A percentile compares a stretch with the other conserved stretches of the same genome.
These are phyloP conservation scores for Aquatica leii DNA, from an alignment of 2,888 invertebrate genomes.

Conservation along the genomic window DNA sequence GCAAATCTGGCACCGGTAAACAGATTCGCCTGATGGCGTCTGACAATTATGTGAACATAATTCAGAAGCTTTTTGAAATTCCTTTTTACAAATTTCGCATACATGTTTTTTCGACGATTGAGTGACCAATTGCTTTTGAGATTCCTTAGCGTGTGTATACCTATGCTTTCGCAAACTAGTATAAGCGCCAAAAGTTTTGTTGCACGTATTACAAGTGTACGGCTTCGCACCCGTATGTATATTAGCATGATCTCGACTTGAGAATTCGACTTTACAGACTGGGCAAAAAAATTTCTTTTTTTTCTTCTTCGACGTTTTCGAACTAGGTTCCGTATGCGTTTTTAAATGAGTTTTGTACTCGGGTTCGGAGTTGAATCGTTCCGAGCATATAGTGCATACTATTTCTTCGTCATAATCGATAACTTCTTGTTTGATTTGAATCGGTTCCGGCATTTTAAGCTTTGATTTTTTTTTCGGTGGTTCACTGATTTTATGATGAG, in stretches of 20 bases:
- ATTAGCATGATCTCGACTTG: conserved; percentile 20
- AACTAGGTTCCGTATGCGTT: not conserved
- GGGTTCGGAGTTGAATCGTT: not conserved
- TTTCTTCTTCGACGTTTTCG: conserved; percentile 5
- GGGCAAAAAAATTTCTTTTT: conserved; percentile 19
- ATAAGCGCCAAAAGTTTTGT: conserved; percentile 11
- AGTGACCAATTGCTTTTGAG: too few relatives aligned
- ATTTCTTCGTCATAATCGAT: too few relatives aligned
- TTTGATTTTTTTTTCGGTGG: not conserved
- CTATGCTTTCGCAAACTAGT: conserved; percentile 9
- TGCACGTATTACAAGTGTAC: conserved; percentile 13
- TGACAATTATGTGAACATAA: conserved; percentile 17
- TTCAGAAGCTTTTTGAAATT: conserved; percentile 9
- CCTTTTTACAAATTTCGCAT: conserved; percentile 19
- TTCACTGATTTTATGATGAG: not conserved
- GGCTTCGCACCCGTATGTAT: conserved; percentile 22
- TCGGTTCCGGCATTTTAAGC: not conserved
- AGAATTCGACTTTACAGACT: conserved; percentile 16
- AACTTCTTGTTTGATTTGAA: too few relatives aligned
- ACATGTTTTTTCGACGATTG: not conserved
- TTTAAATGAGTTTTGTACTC: not conserved
- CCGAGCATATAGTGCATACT: too few relatives aligned
- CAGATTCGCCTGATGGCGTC: conserved; percentile 10
- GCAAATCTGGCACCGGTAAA: conserved; percentile 25
- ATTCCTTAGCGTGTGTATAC: not conserved